phyloP scores from a whole-genome alignment of 2,113 vertebrate genomes.

The Oreochromis tanganicae region DNA sequence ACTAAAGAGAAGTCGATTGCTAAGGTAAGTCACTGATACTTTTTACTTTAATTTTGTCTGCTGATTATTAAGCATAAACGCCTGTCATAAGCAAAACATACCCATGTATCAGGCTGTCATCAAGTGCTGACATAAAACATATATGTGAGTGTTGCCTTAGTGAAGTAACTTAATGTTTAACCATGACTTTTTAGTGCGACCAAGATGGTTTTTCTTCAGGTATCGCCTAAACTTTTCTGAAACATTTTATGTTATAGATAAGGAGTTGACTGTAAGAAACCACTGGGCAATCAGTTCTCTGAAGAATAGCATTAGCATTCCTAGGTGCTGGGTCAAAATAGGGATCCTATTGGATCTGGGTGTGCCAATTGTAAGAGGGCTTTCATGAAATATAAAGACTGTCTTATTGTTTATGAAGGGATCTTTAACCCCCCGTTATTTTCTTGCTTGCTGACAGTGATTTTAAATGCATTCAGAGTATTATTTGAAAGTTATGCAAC shows the following conservation, averaged over 20 bases:
- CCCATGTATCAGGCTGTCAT: neutral
- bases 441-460: neutral
- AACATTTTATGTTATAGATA: neutral
- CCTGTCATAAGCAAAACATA: neutral
- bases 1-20: constrained; percentile 69
- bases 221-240: neutral
- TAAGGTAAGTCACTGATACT: constrained; percentile 60
- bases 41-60: neutral
- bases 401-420: neutral
- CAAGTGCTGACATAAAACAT: neutral
- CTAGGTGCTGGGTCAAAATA: neutral
- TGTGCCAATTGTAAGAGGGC: neutral
- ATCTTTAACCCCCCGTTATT: neutral
- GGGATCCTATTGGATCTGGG: neutral
- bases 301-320: neutral
- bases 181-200: neutral
- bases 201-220: neutral
- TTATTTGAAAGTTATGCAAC: neutral
- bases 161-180: neutral
- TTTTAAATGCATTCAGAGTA: neutral
- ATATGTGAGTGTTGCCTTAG: neutral
- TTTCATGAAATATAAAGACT: neutral
- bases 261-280: neutral
- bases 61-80: neutral
- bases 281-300: neutral